Evolutionary conservation across 1,140 invertebrate species (phyloP).

Genomic region (Euura lappo): DNA sequence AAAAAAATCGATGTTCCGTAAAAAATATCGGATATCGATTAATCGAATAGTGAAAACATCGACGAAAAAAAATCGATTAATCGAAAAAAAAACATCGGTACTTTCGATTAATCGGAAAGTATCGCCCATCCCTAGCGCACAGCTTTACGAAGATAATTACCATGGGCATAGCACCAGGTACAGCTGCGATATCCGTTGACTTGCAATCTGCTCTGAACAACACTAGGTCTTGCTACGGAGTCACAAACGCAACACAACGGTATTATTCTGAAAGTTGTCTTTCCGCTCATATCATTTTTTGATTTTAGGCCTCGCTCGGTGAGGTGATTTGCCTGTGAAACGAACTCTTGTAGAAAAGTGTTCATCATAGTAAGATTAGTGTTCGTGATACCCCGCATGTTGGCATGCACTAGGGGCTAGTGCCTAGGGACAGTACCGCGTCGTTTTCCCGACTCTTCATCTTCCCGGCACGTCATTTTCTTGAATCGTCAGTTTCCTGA

Average conservation of each 20-base stretch:
- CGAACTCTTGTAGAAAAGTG: neutral
- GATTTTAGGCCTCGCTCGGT: neutral
- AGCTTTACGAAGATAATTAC: neutral
- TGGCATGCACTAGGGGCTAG: too few species aligned
- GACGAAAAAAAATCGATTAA: too few species aligned
- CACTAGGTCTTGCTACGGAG: neutral
- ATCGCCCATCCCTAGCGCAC: neutral
- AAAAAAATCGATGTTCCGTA: too few species aligned
- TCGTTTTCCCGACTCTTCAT: too few species aligned
- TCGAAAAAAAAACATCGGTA: too few species aligned
- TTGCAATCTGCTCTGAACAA: neutral
- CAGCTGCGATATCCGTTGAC: neutral
- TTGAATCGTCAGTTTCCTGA: too few species aligned
- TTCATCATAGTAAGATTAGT: neutral
- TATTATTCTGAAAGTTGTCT: constrained; percentile 1
- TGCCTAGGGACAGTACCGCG: too few species aligned
- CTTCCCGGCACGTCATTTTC: too few species aligned
- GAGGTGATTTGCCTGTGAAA: neutral
- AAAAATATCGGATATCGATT: too few species aligned
- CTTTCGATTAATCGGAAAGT: too few species aligned
- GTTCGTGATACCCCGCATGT: too few species aligned
- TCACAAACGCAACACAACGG: neutral
- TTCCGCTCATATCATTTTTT: neutral
- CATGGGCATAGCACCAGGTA: neutral
- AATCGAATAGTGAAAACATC: too few species aligned